phyloP scores from a whole-genome alignment of 2,888 invertebrate genomes.

The Calameuta idolon region DNA sequence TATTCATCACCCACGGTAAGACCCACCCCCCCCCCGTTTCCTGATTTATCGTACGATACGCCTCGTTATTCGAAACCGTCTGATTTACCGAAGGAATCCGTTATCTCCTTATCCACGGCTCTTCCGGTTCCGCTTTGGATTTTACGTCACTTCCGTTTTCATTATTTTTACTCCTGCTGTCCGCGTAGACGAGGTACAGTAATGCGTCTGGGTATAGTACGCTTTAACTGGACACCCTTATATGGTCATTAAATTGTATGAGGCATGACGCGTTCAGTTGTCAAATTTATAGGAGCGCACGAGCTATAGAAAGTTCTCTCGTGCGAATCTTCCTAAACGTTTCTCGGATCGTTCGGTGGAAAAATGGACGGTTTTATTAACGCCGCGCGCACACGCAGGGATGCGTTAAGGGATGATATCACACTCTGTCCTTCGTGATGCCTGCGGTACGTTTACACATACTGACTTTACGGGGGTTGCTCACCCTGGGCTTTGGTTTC shows the following conservation, averaged over 20 bases:
- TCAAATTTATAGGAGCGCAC: background rate
- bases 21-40: constrained; percentile 25
- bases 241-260: background rate
- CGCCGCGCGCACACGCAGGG: background rate
- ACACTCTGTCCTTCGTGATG: background rate
- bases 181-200: background rate
- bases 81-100: background rate
- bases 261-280: background rate
- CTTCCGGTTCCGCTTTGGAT: background rate
- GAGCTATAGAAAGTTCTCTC: background rate
- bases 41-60: constrained; percentile 48
- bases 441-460: background rate
- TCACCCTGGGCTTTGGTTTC: constrained; percentile 36
- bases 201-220: background rate
- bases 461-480: constrained; percentile 6
- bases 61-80: background rate
- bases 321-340: background rate
- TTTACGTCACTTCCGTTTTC: background rate
- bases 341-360: background rate
- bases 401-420: background rate
- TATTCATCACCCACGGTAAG: constrained; percentile 36
- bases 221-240: background rate
- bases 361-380: background rate
- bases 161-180: background rate
- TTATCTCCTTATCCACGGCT: background rate